Percentiles rank a stretch among this genome's conserved stretches.
Evolutionary conservation across 2,113 vertebrate genomes (phyloP).

Genomic region (Poeciliopsis turrubarensis): DNA sequence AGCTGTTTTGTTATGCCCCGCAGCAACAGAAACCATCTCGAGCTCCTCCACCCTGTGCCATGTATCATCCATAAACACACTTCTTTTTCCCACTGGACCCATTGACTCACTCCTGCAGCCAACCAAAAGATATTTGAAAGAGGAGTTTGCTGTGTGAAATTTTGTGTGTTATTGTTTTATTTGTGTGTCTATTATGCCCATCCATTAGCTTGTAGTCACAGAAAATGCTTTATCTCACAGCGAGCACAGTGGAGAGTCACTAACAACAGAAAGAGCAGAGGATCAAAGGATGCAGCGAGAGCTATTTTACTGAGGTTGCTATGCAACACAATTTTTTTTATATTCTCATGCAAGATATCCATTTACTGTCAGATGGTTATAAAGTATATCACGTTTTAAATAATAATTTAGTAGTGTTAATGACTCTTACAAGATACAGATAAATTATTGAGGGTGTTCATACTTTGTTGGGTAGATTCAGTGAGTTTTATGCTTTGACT

Average conservation of each 20-base stretch:
- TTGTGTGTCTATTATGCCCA: slow-evolving; percentile 13
- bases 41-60: slow-evolving; percentile 48
- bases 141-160: slow-evolving; percentile 27
- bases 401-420: neutral
- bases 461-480: neutral
- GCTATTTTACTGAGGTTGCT: slow-evolving; percentile 27
- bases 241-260: slow-evolving; percentile 21
- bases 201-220: slow-evolving; percentile 38
- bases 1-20: slow-evolving; percentile 66
- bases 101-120: slow-evolving; percentile 50
- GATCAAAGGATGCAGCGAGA: slow-evolving; percentile 40
- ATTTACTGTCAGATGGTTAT: slow-evolving; percentile 28
- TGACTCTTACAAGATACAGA: slow-evolving; percentile 6
- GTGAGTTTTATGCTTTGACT: neutral
- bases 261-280: slow-evolving; percentile 30
- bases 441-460: neutral
- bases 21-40: slow-evolving; percentile 52
- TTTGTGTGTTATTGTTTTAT: slow-evolving; percentile 16
- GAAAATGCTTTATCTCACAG: slow-evolving; percentile 20
- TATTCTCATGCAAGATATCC: slow-evolving; percentile 8
- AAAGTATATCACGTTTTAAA: slow-evolving; percentile 16
- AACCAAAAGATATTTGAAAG: slow-evolving; percentile 34
- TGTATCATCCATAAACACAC: slow-evolving; percentile 56
- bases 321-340: slow-evolving; percentile 36
- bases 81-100: slow-evolving; percentile 41